Conservation (phyloP, 2,888 invertebrate species). For the Stenodera caucasica region DNA sequence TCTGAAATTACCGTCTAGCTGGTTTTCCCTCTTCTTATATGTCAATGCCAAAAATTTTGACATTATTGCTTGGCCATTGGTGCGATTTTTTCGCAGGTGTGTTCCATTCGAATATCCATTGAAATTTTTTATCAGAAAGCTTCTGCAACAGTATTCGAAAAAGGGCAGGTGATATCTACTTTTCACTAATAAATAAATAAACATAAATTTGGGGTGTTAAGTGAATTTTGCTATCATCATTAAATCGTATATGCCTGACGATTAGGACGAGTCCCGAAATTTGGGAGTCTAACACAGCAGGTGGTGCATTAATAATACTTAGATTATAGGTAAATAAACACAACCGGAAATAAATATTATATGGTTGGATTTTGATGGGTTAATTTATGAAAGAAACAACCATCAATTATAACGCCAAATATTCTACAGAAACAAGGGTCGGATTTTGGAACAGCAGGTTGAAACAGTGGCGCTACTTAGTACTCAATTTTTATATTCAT, state of each 20-base stretch:
- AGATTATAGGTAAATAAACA: neutral
- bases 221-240: conserved; percentile 15
- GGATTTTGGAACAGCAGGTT: too few relatives aligned
- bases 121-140: conserved; percentile 14
- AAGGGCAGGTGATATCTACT: conserved; percentile 24
- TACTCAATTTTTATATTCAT: too few relatives aligned
- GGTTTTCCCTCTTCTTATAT: too few relatives aligned
- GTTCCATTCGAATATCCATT: neutral
- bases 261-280: too few relatives aligned
- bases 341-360: conserved; percentile 2
- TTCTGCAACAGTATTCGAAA: conserved; percentile 5
- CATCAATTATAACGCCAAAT: too few relatives aligned
- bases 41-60: too few relatives aligned
- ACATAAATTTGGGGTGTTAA: conserved; percentile 21
- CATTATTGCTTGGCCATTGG: neutral
- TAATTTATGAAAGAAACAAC: neutral
- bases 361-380: neutral
- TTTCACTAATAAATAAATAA: too few relatives aligned
- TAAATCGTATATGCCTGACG: too few relatives aligned
- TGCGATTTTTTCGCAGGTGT: conserved; percentile 11
- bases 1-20: conserved; percentile 18
- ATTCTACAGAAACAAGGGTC: too few relatives aligned
- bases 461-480: too few relatives aligned
- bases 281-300: conserved; percentile 11
- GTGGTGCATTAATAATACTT: neutral